Base-by-base conservation (phyloP, 2,113 vertebrate species). In the Sprattus sprattus region DNA sequence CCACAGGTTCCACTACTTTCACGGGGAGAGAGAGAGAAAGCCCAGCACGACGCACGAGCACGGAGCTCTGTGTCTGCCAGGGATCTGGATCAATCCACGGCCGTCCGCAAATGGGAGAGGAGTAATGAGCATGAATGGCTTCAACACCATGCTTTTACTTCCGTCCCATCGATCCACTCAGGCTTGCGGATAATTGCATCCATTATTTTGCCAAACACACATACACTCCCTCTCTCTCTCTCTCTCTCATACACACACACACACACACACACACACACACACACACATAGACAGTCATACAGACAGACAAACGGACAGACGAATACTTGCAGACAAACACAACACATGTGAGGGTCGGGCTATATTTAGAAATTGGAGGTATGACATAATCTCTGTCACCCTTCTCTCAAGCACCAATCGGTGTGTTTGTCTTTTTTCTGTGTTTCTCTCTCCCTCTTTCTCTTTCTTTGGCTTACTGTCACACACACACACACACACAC, bases 191-290 rank as follows among this genome's bases (percentile, higher is more conserved):
- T 83, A 46, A 85, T 64, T 82, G 78, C 71, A 9, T 45, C 32
- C 64, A 84, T 84, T 82, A 45, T 60, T 82, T 45, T 78, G 32
- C 22, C 57, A 84, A 15, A 18, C 22, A n/a, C 44, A 67, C 44
- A 67, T 39, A 18, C 83, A 83, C 57, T 67, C 82, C 57, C 52
- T 64, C 28, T 45, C 32, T 64, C 52, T 64, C 54, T 7, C 57
- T 6, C 57, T 22, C 22, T 39, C 39, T 15, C 10, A 71, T 25
- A 71, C 64, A 71, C 7, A 64, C 46, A 20, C 75, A 81, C 84
- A 81, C 75, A 45, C 50, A 81, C 44, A 46, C 39, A 25, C 54
- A 25, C 54, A 67, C 83, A 84, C 82, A 60, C 82, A 46, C 81
- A 82, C 81, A 46, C 81, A 82, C 81, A 82, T 44, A 81, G 22